Base-by-base conservation (phyloP, 2,797 vertebrate genomes). In the Schizothorax lantsangensis region DNA sequence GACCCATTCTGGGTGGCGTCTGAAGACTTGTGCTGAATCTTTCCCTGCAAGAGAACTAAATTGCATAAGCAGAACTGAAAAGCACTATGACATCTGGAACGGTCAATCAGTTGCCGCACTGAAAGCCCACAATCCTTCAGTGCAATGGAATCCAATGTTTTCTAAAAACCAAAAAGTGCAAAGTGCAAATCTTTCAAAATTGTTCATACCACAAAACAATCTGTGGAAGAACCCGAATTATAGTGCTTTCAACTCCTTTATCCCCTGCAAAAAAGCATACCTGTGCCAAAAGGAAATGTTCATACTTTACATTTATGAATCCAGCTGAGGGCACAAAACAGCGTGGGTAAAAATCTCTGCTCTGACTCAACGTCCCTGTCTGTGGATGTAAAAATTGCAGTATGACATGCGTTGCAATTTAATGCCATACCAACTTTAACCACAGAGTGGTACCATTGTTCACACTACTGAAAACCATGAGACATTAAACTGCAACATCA, bases 271-370 rank as follows among this genome's bases (percentile, higher is more conserved):
- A 57, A 57, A 79, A 33, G 0, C 0, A 85, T 45, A 49, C 26
- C n/a, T 49, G 57, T 62, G 52, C 38, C 11, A 23, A 75, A 74
- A 33, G 30, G 5, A 78, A 72, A 30, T 33, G 17, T 17, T 81
- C 9, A 54, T 78, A 36, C 75, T 74, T 59, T 87, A 79, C 75
- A 91, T 92, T 94, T 95, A 95, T 94, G 93, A 93, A 90, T 90
- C 91, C 92, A 59, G 93, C 87, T 86, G 93, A 92, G 4, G 88
- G 91, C 19, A 89, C 74, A 93, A 96, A 96, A 89, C 95, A 96
- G 91, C 92, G 94, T 10, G 91, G 93, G 86, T 95, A 94, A 92
- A 89, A 72, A 74, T 62, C 89, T 59, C 81, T 84, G 45, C 78
- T 90, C 78, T 88, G 90, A 92, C 66, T 85, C 72, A 47, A n/a